phyloP scores from a whole-genome alignment of 2,113 vertebrate genomes.

The Orientallactaga bullata region DNA sequence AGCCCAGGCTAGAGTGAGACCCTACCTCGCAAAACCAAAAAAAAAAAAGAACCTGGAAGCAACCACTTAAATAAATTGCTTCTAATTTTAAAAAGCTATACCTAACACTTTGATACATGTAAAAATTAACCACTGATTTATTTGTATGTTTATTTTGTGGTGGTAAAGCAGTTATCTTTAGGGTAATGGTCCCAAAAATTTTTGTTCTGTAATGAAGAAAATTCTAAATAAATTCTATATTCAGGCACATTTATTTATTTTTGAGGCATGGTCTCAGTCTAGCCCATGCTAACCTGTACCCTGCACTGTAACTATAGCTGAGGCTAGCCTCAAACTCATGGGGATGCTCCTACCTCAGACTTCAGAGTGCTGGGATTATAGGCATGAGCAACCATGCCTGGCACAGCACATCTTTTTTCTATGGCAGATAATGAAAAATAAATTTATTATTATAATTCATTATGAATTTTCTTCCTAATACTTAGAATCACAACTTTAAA shows the following conservation, averaged over 20 bases:
- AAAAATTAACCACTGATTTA: not conserved
- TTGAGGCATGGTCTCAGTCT: too few species aligned
- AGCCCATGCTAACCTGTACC: too few species aligned
- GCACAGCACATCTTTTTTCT: not conserved
- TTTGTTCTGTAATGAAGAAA: not conserved
- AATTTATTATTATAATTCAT: not conserved
- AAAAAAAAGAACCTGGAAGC: not conserved
- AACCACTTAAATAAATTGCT: not conserved
- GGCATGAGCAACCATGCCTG: too few species aligned
- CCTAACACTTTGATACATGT: not conserved
- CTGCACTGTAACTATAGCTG: too few species aligned
- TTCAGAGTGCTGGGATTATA: too few species aligned
- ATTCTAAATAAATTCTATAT: not conserved
- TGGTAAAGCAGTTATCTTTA: slow-evolving; percentile 2
- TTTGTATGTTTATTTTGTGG: not conserved
- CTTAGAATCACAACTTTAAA: slow-evolving; percentile 19
- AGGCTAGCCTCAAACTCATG: too few species aligned
- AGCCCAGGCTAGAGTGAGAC: too few species aligned
- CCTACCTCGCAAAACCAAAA: too few species aligned
- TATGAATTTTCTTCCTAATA: not conserved
- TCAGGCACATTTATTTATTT: not conserved
- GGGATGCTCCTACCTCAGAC: too few species aligned
- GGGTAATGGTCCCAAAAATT: not conserved
- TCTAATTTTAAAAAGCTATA: not conserved
- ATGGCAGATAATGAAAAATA: not conserved